These are phyloP conservation scores for Hippoglossus hippoglossus DNA, from an alignment of 2,797 vertebrate genomes.

Conservation along the genomic window DNA sequence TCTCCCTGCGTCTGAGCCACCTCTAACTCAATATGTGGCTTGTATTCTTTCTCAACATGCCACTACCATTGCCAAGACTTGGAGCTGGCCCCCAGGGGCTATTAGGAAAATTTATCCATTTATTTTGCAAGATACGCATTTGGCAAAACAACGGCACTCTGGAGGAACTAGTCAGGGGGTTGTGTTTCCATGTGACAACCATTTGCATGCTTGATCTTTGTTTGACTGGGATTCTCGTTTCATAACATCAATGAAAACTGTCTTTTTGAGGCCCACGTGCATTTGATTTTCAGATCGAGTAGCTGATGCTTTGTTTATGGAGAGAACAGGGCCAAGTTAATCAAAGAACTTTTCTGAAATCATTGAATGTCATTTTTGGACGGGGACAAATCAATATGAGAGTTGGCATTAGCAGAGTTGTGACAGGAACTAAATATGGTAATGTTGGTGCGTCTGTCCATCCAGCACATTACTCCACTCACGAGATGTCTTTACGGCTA, in stretches of 20 bases:
- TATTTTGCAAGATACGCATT: conserved; percentile 76
- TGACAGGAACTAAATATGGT: conserved; percentile 7
- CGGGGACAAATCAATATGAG: conserved; percentile 15
- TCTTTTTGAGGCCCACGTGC: conserved; percentile 44
- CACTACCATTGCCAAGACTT: conserved; percentile 57
- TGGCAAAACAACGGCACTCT: conserved; percentile 61
- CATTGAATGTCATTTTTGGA: conserved; percentile 19
- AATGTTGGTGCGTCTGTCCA: background rate
- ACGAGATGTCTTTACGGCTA: background rate
- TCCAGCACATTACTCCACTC: no score
- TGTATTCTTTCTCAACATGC: conserved; percentile 65
- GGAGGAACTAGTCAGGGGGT: conserved; percentile 59
- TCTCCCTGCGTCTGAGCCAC: conserved; percentile 42
- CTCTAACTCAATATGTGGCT: conserved; percentile 67
- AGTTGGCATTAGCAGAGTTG: background rate
- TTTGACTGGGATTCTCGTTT: conserved; percentile 64
- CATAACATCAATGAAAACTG: conserved; percentile 52
- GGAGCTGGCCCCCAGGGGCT: conserved; percentile 57
- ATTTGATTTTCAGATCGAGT: conserved; percentile 54
- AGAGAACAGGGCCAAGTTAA: conserved; percentile 51
- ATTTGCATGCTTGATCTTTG: conserved; percentile 63
- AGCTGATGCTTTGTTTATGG: conserved; percentile 68
- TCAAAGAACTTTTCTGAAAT: conserved; percentile 47
- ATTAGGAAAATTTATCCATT: conserved; percentile 72
- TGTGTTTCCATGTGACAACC: conserved; percentile 72